Base-by-base conservation (phyloP, 2,797 vertebrate genomes). In the Pipistrellus pipistrellus region DNA sequence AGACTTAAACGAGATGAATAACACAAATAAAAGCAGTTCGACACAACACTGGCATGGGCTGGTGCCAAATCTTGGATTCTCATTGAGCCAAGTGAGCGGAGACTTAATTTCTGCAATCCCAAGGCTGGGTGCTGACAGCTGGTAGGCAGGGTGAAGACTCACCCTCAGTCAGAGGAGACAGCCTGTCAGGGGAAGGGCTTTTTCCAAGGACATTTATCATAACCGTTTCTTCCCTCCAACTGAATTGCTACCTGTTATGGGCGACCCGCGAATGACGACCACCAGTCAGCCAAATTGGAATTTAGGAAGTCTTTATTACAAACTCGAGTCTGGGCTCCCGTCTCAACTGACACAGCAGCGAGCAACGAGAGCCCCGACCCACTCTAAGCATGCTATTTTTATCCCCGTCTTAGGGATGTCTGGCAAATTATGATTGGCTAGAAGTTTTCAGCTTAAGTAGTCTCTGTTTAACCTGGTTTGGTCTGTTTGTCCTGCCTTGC, bases 1-100 rank as follows among this genome's bases (percentile, higher is more conserved):
- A 95, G 48, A 69, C 48, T 71, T 84, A 84, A 81, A 76, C 21
- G 35, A 91, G 81, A 89, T 81, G 94, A 90, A 57, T 72, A 72
- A 59, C 32, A 92, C 75, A 93, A 76, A 91, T 32, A 0, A 69
- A 95, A 92, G 69, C 59, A 87, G 46, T 69, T 72, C 76, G 66
- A 53, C 18, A 77, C 69, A 59, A 62, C 8, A 51, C 8, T 6
- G 1, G 13, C 3, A 3, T 0, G 30, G 66, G 66, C 46, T 23
- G 51, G 92, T 0, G 0, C 81, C 81, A 87, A 71, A 53, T 48
- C 17, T 15, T 38, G 23, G 38, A 38, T 92, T 51, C 69, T 25
- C 32, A 0, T 12, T 27, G 73, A 90, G 76, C 71, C 64, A 2
- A 48, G 48, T 12, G 48, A n/a, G 30, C 59, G 48, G 80, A 57